Percentiles rank a stretch among this genome's conserved stretches.
phyloP scores from a whole-genome alignment of 1,140 invertebrate species.

The Venturia canescens region DNA sequence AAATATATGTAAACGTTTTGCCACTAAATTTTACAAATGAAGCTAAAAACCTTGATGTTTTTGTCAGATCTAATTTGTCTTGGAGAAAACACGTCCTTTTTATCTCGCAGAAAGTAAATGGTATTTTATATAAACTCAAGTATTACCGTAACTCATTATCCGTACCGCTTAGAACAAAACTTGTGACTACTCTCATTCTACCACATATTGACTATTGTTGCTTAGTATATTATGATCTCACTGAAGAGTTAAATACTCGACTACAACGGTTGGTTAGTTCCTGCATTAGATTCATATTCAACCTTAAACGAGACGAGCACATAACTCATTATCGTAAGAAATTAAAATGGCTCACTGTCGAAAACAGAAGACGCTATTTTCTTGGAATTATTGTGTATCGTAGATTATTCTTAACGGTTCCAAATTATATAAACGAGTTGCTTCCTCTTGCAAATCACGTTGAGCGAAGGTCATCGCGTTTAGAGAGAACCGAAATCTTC shows the following conservation, averaged over 20 bases:
- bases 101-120: background rate
- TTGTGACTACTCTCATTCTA: background rate
- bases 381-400: too few relatives aligned
- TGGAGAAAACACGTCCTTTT: background rate
- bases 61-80: background rate
- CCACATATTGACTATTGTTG: slow-evolving; percentile 16
- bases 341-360: background rate
- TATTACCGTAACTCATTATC: background rate
- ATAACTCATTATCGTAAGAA: background rate
- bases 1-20: background rate
- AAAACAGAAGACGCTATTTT: too few relatives aligned
- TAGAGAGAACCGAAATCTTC: too few relatives aligned
- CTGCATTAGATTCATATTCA: slow-evolving; percentile 14
- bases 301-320: background rate
- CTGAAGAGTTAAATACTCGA: background rate
- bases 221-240: background rate
- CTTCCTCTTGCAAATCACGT: too few relatives aligned
- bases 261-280: background rate
- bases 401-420: too few relatives aligned
- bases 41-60: background rate
- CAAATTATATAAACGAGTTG: too few relatives aligned
- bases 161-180: background rate
- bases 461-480: too few relatives aligned
- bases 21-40: background rate
- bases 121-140: background rate